Base-by-base conservation (phyloP, 2,113 vertebrate species). In the Tragelaphus scriptus region DNA sequence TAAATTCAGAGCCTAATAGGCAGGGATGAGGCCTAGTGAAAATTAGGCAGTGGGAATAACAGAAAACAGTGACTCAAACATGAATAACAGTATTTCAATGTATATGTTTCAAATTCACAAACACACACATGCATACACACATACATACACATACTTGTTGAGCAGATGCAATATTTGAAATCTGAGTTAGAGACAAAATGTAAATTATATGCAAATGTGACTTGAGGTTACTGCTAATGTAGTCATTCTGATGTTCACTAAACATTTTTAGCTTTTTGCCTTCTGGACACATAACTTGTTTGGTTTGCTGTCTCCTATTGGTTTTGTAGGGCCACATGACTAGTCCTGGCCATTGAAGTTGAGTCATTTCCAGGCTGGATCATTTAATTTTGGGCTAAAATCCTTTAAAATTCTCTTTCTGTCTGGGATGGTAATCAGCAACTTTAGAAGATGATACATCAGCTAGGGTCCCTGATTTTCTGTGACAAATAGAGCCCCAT, bases 201-300 rank as follows among this genome's bases (percentile, higher is more conserved):
- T 44, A 93, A 53, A 94, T 84, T 86, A 93, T 82, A 49, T 90
- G 15, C 25, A 97, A 96, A 84, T 85, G 77, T 55, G 61, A 80
- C 25, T 65, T 90, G 49, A 93, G 28, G 13, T 75, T 88, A 93
- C 47, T 75, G 53, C 21, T 90, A 80, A 91, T 23, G 49, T 53
- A 63, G 56, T 93, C 49, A 87, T 93, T 88, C 79, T 90, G 61
- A 96, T 81, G 47, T 84, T 95, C 40, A 81, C 12, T 40, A 92
- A 79, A 49, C 68, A 79, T 58, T 89, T 96, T 61, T 36, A 88
- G 77, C 15, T 90, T 17, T 85, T 26, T 77, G 36, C 21, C 63
- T 92, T 90, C n/a, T 90, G 55, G 75, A 47, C 59, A 92, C 14
- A 79, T 9, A 89, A 93, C 13, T 94, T 3, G 25, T 21, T 65